Conservation (phyloP, 2,113 vertebrate species). For the Silurus glanis region DNA sequence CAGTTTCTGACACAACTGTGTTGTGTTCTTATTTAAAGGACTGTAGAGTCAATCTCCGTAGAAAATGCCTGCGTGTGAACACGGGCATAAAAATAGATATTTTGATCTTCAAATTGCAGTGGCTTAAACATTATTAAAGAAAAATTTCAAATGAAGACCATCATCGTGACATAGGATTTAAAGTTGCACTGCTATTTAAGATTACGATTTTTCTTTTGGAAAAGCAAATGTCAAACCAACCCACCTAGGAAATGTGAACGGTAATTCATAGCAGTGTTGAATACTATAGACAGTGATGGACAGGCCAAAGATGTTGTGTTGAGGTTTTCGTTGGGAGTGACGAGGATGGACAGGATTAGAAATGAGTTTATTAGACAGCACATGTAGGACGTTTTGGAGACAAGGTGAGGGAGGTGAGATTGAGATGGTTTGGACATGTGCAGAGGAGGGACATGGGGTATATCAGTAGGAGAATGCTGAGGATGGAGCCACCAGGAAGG, state of each 20-base stretch:
- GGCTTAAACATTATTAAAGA: background rate
- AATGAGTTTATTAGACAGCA: no score
- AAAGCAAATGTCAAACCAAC: background rate
- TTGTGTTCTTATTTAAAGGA: conserved; percentile 53
- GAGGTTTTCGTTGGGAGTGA: no score
- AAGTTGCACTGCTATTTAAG: background rate
- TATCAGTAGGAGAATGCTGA: no score
- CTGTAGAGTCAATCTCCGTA: background rate
- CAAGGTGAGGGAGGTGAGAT: no score
- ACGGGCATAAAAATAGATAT: background rate
- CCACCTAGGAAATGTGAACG: no score
- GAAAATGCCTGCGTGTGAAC: background rate
- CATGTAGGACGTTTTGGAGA: no score
- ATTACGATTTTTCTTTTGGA: background rate
- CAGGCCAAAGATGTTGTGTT: background rate
- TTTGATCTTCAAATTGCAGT: background rate
- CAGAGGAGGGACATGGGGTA: no score
- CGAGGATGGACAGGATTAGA: no score
- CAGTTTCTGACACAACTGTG: background rate
- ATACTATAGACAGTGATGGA: background rate
- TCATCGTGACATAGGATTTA: background rate
- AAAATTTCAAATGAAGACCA: background rate
- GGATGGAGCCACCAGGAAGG: no score
- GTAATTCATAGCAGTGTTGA: no score
- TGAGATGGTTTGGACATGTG: no score